These are phyloP conservation scores for Melieria omissa DNA, from an alignment of 2,888 invertebrate species.

Conservation along the genomic window DNA sequence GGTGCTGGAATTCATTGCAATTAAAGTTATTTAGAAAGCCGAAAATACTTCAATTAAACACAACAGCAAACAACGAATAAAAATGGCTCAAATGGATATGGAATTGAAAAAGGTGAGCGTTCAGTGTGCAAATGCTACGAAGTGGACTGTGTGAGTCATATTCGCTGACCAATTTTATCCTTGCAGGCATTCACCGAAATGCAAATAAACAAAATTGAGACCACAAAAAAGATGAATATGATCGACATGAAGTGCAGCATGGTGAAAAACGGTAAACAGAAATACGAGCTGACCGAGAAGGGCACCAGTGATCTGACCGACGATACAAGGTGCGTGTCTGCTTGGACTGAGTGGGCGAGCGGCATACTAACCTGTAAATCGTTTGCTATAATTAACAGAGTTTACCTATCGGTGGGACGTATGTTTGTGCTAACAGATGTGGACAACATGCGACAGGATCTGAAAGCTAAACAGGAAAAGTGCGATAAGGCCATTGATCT, in stretches of 20 bases:
- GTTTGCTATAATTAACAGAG: constrained; percentile 46
- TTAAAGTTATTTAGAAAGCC: neutral
- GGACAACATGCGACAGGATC: constrained; percentile 71
- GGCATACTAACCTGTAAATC: neutral
- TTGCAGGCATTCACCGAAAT: constrained; percentile 80
- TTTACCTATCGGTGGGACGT: constrained; percentile 75
- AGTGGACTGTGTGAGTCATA: constrained; percentile 2
- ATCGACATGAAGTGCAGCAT: constrained; percentile 79
- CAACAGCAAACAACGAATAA: constrained; percentile 25
- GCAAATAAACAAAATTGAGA: constrained; percentile 82
- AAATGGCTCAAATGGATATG: constrained; percentile 65
- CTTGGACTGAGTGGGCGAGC: neutral
- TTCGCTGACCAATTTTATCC: neutral
- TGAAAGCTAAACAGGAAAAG: constrained; percentile 71
- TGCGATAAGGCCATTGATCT: constrained; percentile 77
- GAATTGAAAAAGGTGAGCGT: constrained; percentile 63
- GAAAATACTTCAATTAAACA: neutral
- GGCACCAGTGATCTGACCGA: constrained; percentile 61
- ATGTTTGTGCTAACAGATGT: constrained; percentile 81
- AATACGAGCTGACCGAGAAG: constrained; percentile 77
- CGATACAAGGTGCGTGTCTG: constrained; percentile 58
- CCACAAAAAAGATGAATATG: constrained; percentile 79
- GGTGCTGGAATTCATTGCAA: neutral
- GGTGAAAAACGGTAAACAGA: constrained; percentile 76
- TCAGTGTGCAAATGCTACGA: neutral